phyloP scores from a whole-genome alignment of 2,797 vertebrate species.

The Cyprinella venusta region DNA sequence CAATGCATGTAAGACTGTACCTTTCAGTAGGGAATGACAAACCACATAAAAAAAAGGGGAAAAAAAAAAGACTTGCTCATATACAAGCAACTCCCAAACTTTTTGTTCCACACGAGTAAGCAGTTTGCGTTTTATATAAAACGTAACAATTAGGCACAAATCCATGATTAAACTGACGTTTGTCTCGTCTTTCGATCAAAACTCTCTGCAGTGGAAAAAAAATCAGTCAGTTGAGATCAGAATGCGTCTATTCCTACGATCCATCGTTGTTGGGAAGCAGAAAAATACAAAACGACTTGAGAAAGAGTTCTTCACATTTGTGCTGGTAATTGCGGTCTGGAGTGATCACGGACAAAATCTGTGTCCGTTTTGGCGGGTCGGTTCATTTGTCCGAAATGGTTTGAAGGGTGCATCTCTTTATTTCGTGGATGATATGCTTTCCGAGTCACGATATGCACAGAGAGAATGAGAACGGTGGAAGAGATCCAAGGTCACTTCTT shows the following conservation, averaged over 20 bases:
- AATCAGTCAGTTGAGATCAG: slow-evolving; percentile 76
- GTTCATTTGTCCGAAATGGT: slow-evolving; percentile 73
- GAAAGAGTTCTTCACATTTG: slow-evolving; percentile 85
- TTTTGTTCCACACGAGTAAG: slow-evolving; percentile 82
- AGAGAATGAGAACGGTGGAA: slow-evolving; percentile 77
- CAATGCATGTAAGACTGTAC: slow-evolving; percentile 87
- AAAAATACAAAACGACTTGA: slow-evolving; percentile 64
- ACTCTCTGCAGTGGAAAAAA: slow-evolving; percentile 55
- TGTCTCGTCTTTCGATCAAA: slow-evolving; percentile 60
- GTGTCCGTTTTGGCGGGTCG: slow-evolving; percentile 86
- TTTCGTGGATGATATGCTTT: slow-evolving; percentile 71
- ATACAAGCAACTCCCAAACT: slow-evolving; percentile 83
- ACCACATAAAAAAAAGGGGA: slow-evolving; percentile 77
- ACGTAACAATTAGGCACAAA: slow-evolving; percentile 88
- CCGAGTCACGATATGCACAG: slow-evolving; percentile 61
- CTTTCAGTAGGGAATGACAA: slow-evolving; percentile 86
- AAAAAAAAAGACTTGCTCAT: slow-evolving; percentile 79
- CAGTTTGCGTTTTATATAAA: slow-evolving; percentile 85
- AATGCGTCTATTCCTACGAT: slow-evolving; percentile 74
- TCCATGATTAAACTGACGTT: slow-evolving; percentile 80
- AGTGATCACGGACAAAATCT: slow-evolving; percentile 75
- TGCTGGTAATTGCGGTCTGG: slow-evolving; percentile 83
- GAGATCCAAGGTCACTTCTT: slow-evolving; percentile 85
- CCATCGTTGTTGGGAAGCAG: slow-evolving; percentile 76
- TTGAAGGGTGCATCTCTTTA: slow-evolving; percentile 54